A percentile compares a stretch with the other conserved stretches of the same genome.
phyloP scores from a whole-genome alignment of 2,113 vertebrate genomes.

The Pelmatolapia mariae region DNA sequence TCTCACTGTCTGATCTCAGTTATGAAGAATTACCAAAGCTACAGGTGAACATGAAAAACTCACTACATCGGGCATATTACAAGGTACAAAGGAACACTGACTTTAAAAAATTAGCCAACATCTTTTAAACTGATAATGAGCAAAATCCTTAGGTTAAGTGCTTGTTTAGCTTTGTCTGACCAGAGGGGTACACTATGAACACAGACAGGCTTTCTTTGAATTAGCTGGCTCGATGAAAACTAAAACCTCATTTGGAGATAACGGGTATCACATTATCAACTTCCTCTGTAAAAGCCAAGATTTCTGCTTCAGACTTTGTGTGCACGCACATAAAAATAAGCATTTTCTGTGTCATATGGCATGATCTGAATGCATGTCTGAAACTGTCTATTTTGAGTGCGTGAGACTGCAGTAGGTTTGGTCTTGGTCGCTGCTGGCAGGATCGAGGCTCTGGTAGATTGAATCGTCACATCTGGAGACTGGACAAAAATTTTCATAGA shows the following conservation, averaged over 20 bases:
- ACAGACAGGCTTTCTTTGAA: not conserved
- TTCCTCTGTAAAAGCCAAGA: not conserved
- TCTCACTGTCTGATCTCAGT: not conserved
- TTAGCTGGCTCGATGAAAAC: not conserved
- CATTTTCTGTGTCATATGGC: not conserved
- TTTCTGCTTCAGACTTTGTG: not conserved
- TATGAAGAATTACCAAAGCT: not conserved
- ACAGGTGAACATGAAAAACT: not conserved
- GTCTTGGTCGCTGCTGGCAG: not conserved
- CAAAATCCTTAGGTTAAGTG: not conserved
- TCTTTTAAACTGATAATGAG: not conserved
- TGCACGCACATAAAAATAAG: not conserved
- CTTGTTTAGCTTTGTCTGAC: not conserved
- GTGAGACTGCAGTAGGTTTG: not conserved
- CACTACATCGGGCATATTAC: accelerated
- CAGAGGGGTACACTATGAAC: not conserved
- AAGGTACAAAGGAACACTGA: not conserved
- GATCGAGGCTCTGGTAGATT: not conserved
- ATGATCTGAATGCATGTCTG: not conserved
- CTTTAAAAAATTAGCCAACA: not conserved
- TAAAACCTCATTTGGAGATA: not conserved
- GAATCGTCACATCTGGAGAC: not conserved
- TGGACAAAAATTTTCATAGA: not conserved
- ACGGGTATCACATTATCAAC: accelerated
- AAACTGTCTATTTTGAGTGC: not conserved